Base-by-base conservation (phyloP, 2,113 vertebrate species). In the Menidia beryllina region DNA sequence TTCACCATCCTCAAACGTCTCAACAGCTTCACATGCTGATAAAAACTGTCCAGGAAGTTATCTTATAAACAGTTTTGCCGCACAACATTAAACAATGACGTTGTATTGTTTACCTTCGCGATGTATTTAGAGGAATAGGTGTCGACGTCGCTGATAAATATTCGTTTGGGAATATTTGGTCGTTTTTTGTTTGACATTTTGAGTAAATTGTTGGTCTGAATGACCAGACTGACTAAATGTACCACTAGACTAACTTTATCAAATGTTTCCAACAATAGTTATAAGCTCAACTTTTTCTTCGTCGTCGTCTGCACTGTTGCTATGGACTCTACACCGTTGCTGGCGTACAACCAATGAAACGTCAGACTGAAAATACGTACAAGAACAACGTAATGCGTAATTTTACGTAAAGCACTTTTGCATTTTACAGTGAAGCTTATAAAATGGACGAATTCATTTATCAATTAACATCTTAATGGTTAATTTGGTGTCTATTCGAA, bases 131-230 rank as follows among this genome's bases (percentile, higher is more conserved):
- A 96, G 20, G 94, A 94, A 82, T 94, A 98, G 0, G 81, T 84
- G 77, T 97, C 95, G 24, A 98, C 85, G 21, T 94, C 91, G 88
- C 95, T 97, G 21, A 98, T 77, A 71, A 98, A 99, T 79, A 98
- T 11, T 20, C 94, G 82, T 71, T 81, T 94, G 43, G 72, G 27
- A 2, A 4, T 61, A 30, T 15, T n/a, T 69, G 56, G 43, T 59
- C 67, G 58, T 9, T 62, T 69, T 25, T 65, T 73, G 7, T 71
- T 72, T 2, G 25, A 82, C 90, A 93, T 92, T 56, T 64, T 78
- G 4, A 53, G 80, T n/a, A 65, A 69, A 43, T 3, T 3, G 11
- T 17, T 0, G 0, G 3, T 17, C 9, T 41, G 5, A 24, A 14
- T 50, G 10, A 13, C 12, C 23, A 0, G 21, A 69, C 26, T 41